Base-by-base conservation (phyloP, 2,113 vertebrate genomes). In the Pontoporia blainvillei region DNA sequence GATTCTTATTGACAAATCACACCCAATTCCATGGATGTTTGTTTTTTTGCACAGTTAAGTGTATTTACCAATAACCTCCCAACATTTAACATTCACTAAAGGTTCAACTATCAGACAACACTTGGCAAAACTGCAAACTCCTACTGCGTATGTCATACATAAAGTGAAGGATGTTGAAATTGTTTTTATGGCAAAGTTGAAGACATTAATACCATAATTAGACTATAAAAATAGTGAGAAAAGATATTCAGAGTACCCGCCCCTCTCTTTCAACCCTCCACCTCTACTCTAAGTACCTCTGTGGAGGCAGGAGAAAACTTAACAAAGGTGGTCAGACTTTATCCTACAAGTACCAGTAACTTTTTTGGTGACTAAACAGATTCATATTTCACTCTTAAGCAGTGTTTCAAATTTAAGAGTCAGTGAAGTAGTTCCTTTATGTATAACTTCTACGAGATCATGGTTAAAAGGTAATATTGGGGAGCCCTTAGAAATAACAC, bases 401-500 rank as follows among this genome's bases (percentile, higher is more conserved):
- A 96, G 73, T 52, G 44, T 82, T 94, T 87, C 75, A 85, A 94
- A 91, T 69, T 82, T 69, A 92, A 71, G 34, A 92, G 54, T 94
- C 81, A 78, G 46, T 69, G 62, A 95, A 92, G 54, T 34, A 41
- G 39, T 71, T 88, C 36, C 54, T 92, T 87, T 91, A 96, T 49
- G 54, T 46, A 66, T 64, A 73, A 87, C 31, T 62, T 94, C 75
- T 87, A 81, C 69, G 66, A 96, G 49, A 93, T 91, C 66, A 73
- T 14, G 46, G 23, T 85, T 86, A 78, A 96, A 96, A 95, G 62
- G 88, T 91, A 88, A 72, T 92, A 94, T 79, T 76, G 90, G 29
- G 46, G 69, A 83, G 8, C 11, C 49, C 73, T 91, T n/a, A 90
- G 90, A 95, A 94, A 94, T 44, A 95, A 96, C 54, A 78, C 41